Percentiles rank a stretch among this genome's conserved stretches.
These are phyloP conservation scores for Paguma larvata DNA, from an alignment of 2,797 vertebrate genomes.

Conservation along the genomic window DNA sequence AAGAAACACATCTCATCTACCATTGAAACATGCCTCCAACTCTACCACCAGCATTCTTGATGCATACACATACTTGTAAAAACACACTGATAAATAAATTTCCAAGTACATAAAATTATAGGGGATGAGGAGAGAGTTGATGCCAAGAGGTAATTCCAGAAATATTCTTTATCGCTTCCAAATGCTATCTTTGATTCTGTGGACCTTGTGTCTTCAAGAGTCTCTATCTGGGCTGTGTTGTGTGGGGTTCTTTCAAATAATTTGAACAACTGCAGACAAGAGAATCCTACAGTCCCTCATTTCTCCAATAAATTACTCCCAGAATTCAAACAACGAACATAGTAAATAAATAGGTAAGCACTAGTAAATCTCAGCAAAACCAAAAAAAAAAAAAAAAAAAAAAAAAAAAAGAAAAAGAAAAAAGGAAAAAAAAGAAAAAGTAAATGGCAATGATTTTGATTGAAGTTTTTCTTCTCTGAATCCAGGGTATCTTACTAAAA, in stretches of 20 bases:
- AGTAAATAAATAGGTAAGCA: not conserved
- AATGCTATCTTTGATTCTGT: conserved; percentile 64
- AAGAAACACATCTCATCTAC: conserved; percentile 42
- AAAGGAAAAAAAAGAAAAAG: not conserved
- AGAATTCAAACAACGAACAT: conserved; percentile 63
- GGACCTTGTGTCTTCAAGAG: conserved; percentile 26
- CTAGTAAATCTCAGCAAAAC: conserved; percentile 21
- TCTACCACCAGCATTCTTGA: not conserved
- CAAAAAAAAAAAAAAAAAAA: not conserved
- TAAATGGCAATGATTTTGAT: conserved; percentile 45
- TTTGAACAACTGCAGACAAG: conserved; percentile 21
- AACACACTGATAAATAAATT: not conserved
- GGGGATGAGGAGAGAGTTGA: not conserved
- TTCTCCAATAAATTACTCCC: not conserved
- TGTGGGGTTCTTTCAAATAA: conserved; percentile 72
- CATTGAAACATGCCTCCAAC: not conserved
- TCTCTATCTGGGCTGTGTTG: conserved; percentile 45
- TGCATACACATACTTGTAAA: not conserved
- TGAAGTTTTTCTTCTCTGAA: conserved; percentile 21
- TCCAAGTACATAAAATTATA: conserved; percentile 10
- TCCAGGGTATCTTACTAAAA: not conserved
- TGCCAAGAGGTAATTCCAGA: not conserved
- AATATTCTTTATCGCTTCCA: not conserved
- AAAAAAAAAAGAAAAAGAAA: not conserved
- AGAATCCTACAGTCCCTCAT: conserved; percentile 47